Percentiles rank a stretch among this genome's conserved stretches.
These are phyloP conservation scores for Orientallactaga sibirica DNA, from an alignment of 2,797 vertebrate genomes.

Conservation along the genomic window DNA sequence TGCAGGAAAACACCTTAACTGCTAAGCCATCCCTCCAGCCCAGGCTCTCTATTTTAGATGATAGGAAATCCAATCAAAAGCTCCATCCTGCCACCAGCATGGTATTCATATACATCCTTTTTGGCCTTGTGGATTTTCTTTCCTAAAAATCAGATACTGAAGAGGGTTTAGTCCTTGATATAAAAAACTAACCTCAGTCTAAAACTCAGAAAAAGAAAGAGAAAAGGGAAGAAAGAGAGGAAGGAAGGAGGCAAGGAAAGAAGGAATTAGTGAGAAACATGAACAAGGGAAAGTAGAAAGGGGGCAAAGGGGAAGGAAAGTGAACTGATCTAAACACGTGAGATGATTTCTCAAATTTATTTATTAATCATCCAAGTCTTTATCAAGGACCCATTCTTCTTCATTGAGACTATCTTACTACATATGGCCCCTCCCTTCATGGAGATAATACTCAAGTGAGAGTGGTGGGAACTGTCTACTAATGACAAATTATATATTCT, in stretches of 20 bases:
- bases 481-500: background rate
- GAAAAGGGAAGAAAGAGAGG: too few species aligned
- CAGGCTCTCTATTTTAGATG: background rate
- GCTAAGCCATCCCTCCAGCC: too few species aligned
- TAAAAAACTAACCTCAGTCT: slow-evolving; percentile 4
- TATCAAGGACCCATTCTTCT: background rate
- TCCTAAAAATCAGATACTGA: background rate
- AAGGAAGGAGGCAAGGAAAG: background rate
- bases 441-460: background rate
- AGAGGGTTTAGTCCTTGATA: background rate
- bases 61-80: slow-evolving; percentile 17
- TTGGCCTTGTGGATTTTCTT: slow-evolving; percentile 9
- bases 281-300: background rate
- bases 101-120: slow-evolving; percentile 14
- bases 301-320: background rate
- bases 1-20: too few species aligned
- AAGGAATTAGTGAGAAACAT: background rate
- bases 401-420: background rate
- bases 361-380: background rate
- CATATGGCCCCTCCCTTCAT: too few species aligned
- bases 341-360: background rate
- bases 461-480: background rate
- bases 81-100: background rate
- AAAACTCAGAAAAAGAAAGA: background rate
- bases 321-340: background rate